Conservation (phyloP, 2,113 vertebrate genomes). For the Columbina picui region DNA sequence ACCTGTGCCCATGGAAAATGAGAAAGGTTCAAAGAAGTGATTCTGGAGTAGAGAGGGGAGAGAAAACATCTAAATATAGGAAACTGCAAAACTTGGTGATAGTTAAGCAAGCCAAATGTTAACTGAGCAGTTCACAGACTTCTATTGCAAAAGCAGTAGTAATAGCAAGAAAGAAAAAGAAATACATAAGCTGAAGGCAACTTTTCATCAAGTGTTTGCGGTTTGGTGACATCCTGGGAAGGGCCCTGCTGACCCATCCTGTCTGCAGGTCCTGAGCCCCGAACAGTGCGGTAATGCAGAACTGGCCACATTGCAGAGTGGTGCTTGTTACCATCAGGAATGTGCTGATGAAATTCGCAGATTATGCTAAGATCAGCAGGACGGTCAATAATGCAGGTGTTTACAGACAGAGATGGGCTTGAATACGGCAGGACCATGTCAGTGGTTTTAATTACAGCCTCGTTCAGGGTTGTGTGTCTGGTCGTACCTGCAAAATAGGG, state of each 20-base stretch:
- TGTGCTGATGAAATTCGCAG: too few species aligned
- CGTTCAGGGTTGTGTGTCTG: neutral
- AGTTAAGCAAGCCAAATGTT: too few species aligned
- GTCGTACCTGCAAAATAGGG: neutral
- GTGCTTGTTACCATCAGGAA: neutral
- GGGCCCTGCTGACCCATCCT: neutral
- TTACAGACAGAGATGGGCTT: neutral
- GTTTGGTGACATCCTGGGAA: neutral
- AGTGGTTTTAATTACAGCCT: neutral
- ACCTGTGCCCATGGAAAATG: neutral
- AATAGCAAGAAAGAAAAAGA: neutral
- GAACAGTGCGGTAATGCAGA: fast-evolving
- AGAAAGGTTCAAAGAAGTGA: neutral
- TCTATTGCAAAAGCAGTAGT: neutral
- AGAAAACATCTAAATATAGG: neutral
- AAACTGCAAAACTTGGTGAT: neutral
- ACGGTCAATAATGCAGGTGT: neutral
- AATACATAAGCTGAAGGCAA: neutral
- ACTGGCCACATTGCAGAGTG: too few species aligned
- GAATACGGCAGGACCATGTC: neutral
- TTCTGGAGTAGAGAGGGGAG: neutral
- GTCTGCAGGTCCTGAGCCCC: neutral
- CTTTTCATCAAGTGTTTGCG: fast-evolving
- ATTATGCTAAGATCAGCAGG: neutral
- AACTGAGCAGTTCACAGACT: neutral